Base-by-base conservation (phyloP, 1,140 invertebrate genomes). In the Trinorchestia longiramus region DNA sequence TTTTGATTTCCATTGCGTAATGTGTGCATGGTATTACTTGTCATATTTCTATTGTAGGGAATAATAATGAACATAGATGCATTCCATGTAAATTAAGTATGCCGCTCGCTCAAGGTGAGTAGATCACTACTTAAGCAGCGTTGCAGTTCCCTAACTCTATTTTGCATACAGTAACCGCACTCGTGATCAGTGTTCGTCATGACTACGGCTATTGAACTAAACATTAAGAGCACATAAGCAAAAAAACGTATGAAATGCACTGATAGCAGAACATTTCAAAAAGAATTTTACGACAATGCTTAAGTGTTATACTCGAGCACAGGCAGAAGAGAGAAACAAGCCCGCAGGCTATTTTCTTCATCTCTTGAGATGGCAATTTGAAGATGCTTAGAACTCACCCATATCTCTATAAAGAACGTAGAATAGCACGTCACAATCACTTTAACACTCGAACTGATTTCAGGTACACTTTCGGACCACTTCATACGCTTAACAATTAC, bases 281-380 rank as follows among this genome's bases (percentile, higher is more conserved):
- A 42, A 90, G 88, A 90, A 90, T 43, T 90, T 90, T 41, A 90
- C n/a, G 88, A 43, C 88, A 90, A 90, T 11, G 88, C 43, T 0
- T 11, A 47, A 94, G 19, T 45, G 92, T 94, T 94, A 11, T 94
- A 94, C 92, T 94, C 92, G 43, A 94, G 92, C 44, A 23, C 92
- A 36, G 92, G 43, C 92, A 94, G 44, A n/a, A 45, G 92, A 94
- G 92, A 94, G 92, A 94, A 45, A 94, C 41, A 94, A 36, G 92
- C 92, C 92, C 92, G 8, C 43, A 47, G 92, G 92, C 92, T 94
- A 94, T 94, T 94, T 94, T 94, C 47, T 94, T 94, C 92, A 94
- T 94, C 92, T 94, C 92, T 43, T 94, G 92, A 94, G 92, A 94
- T 94, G 44, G 92, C 92, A 94, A 94, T 94, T 94, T 47, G 43